phyloP scores from a whole-genome alignment of 1,140 invertebrate genomes.

The Ectropis grisescens region DNA sequence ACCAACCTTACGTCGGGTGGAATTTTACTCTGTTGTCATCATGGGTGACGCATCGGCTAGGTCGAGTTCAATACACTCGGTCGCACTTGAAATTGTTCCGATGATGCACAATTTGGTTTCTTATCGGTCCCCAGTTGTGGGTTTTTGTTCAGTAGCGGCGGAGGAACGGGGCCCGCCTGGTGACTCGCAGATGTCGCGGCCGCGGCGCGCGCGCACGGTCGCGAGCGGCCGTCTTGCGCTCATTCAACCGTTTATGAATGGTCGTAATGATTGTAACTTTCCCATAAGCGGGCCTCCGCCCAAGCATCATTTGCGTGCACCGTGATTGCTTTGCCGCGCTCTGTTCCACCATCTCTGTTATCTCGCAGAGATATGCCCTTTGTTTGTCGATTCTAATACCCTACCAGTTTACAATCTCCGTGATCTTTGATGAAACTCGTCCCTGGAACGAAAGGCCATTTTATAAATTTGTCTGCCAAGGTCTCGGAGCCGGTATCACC shows the following conservation, averaged over 20 bases:
- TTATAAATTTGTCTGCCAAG: no score
- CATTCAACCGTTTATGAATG: slow-evolving; percentile 61
- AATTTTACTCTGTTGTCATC: slow-evolving; percentile 42
- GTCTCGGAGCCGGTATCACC: no score
- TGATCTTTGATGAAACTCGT: no score
- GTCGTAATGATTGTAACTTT: slow-evolving; percentile 48
- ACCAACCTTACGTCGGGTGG: slow-evolving; percentile 45
- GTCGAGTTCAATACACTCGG: slow-evolving; percentile 58
- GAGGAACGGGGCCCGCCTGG: no score
- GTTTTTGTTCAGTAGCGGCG: no score
- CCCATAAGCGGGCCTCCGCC: slow-evolving; percentile 36
- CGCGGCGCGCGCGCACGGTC: slow-evolving; percentile 27
- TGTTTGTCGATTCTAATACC: no score
- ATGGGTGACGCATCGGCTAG: slow-evolving; percentile 54
- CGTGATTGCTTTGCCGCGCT: slow-evolving; percentile 3
- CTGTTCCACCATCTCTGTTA: neutral
- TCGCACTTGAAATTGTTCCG: no score
- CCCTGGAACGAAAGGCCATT: no score
- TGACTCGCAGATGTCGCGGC: slow-evolving; percentile 21
- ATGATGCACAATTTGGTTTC: no score
- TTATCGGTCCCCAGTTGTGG: no score
- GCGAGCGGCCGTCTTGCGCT: slow-evolving; percentile 25
- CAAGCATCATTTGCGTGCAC: slow-evolving; percentile 16
- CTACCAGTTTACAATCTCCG: no score
- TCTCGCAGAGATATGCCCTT: no score